Evolutionary conservation across 2,888 invertebrate genomes (phyloP), one percentile per base, ranked within the genome.

Genomic region (Acronicta aceris): DNA sequence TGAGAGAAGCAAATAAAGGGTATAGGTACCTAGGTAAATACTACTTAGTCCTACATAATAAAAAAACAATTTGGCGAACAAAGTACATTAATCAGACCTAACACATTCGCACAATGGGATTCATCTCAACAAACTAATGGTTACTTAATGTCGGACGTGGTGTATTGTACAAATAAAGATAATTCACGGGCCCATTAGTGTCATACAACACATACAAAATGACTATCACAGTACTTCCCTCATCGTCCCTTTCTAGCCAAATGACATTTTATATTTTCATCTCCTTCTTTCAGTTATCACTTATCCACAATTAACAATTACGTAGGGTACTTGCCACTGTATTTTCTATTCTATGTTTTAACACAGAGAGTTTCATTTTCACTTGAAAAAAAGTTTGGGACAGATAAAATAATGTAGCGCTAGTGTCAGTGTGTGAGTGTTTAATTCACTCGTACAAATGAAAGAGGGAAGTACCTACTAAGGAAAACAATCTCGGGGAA

Each of bases 391-490:
- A 15, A 33, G 53, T 65, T 50, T 38, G 33, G 47, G 38, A 55
- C 42, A 57, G 45, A 63, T 57, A 63, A 38, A 54, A 59, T 56
- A 71, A 50, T 65, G 62, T 66, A 50, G 57, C 40, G 40, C 36
- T 50, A 48, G 33, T 71, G 65, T 82, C 52, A 49, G 66, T 83
- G 90, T 91, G 87, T 89, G 87, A 30, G 88, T 86, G 76, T 86
- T 87, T 88, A 88, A 92, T 92, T 90, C 86, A 90, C 88, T 65
- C 78, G 74, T 80, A 86, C 84, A 83, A 74, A 78, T 79, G 78
- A 76, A 83, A 57, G 30, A 49, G 45, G 46, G 50, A 56, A 49
- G 58, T 71, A 25, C 21, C 41, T 70, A 75, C 58, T 53, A 66
- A 59, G 50, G 74, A 13, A 49, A 78, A 43, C 54, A 58, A 48